phyloP scores from a whole-genome alignment of 2,113 vertebrate genomes.

The Taxidea taxus region DNA sequence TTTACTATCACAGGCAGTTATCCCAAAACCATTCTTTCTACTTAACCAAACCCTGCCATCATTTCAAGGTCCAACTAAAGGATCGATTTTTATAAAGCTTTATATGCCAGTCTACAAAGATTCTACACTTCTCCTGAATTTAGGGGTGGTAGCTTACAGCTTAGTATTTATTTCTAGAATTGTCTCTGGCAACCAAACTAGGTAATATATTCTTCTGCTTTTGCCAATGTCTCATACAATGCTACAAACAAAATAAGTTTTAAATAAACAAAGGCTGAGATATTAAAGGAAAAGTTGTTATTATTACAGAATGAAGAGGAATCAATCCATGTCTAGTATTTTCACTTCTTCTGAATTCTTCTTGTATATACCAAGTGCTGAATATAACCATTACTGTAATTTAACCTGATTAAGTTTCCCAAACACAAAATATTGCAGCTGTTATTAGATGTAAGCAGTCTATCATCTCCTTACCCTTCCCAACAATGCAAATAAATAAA shows the following conservation, averaged over 20 bases:
- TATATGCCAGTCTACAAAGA: not conserved
- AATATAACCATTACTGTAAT: not conserved
- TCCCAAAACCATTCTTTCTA: not conserved
- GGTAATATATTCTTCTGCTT: not conserved
- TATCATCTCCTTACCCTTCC: not conserved
- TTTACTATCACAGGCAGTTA: not conserved
- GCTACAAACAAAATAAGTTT: not conserved
- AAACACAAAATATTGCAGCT: not conserved
- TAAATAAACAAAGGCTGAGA: conserved; percentile 3
- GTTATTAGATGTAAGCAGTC: not conserved
- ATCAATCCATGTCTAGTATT: not conserved
- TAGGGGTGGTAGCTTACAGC: not conserved
- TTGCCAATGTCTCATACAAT: not conserved
- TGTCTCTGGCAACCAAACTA: conserved; percentile 4
- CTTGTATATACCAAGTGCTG: not conserved
- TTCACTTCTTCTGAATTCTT: conserved; percentile 32
- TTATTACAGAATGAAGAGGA: not conserved
- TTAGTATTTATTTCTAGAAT: not conserved
- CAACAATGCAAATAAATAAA: not conserved
- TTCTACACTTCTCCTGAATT: not conserved
- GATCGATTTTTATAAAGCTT: not conserved
- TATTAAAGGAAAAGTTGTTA: conserved; percentile 19
- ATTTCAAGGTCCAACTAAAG: conserved; percentile 32
- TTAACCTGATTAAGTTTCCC: conserved; percentile 9
- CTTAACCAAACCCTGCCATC: not conserved